Base-by-base conservation (phyloP, 2,113 vertebrate genomes). In the Tricholaema leucomelas region DNA sequence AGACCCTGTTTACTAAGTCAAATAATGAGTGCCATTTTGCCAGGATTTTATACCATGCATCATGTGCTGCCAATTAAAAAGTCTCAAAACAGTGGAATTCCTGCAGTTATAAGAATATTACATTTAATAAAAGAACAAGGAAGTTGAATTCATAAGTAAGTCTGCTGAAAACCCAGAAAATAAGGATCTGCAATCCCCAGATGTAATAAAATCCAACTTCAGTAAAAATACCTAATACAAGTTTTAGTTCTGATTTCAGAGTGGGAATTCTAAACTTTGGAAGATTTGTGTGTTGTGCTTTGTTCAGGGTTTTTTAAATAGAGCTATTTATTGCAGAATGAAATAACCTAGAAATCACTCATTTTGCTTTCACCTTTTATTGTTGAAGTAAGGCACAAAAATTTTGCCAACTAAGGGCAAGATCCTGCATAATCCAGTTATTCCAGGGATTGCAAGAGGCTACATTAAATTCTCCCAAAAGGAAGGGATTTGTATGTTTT, bases 401-500 rank as follows among this genome's bases (percentile, higher is more conserved):
- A 80, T 94, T 94, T 89, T 92, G 70, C 85, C 74, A 91, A 95
- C 84, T 89, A 94, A 73, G 94, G 79, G 90, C 89, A 95, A 93
- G 44, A 87, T 67, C 72, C 63, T 75, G 33, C 67, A 44, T 48
- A 91, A 88, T 83, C 67, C 38, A 70, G 54, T 63, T 87, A 25
- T 74, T 77, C 73, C 79, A 94, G 90, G 81, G 81, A 93, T 81
- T 76, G 64, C 33, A 40, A 94, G 71, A 78, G 33, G 71, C 48
- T 84, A 7, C 36, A 55, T 66, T 66, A 82, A 90, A 92, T 73
- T 83, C n/a, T 76, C 48, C 40, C 63, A 63, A n/a, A 40, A 66
- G 63, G 46, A 93, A 72, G 38, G 20, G 84, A 69, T 80, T 72
- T 87, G 92, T 94, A 58, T 70, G 93, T 93, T 96, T 92, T 63